Evolutionary conservation across 53 echinoderm and acorn worm genomes (phyloP), one percentile per base, ranked within the genome.

Genomic region (Hippasteria phrygiana): DNA sequence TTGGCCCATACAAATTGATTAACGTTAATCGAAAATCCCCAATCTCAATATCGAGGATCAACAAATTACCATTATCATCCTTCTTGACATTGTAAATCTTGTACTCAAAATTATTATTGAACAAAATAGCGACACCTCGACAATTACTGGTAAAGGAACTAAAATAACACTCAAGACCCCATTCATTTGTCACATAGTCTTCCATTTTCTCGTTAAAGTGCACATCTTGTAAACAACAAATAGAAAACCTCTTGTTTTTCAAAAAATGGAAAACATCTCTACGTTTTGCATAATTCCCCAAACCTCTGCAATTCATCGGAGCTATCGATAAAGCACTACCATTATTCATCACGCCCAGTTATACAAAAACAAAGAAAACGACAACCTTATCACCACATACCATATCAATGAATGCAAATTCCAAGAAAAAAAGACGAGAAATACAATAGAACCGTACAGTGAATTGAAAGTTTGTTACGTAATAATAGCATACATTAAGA

Each of bases 21-120:
- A 90, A 16, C 26, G 80, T 71, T 17, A 81, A 12, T 3, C 73
- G 3, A n/a, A 22, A 45, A 18, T 89, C 69, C 18, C 37, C 50
- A 78, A 77, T 66, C 18, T 78, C 47, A n/a, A 89, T 34, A 77
- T 77, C 77, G 14, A 89, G 22, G 13, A 69, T 26, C 39, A 89
- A 3, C 13, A 62, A 28, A 47, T 89, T 89, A 42, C 78, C 46
- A 1, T 77, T 43, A 31, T 39, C 39, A 77, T 88, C 88, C 3
- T 38, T 76, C 37, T 77, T 88, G 20, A 64, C 35, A 17, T 45
- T 59, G 7, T 63, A 5, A 63, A 88, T 36, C 5, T 28, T 88
- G 17, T 88, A 76, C 31, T 75, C 75, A 88, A 88, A 76, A 69
- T 89, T 78, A 38, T 89, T 89, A 33, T 77, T 43, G 37, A 79